phyloP scores from a whole-genome alignment of 2,797 vertebrate species.

The Tympanoctomys barrerae region DNA sequence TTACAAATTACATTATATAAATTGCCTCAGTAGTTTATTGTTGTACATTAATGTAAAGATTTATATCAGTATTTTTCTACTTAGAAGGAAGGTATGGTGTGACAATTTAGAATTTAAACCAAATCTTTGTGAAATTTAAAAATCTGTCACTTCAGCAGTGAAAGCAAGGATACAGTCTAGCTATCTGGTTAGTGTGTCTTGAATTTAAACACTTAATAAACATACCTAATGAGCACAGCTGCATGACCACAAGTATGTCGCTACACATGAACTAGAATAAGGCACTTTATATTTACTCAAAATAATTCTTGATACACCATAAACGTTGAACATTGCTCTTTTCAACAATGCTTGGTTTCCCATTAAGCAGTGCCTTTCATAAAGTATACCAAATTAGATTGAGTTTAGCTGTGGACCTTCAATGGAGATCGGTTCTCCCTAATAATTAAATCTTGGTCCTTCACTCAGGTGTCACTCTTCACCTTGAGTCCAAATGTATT shows the following conservation, averaged over 20 bases:
- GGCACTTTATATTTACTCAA: not conserved
- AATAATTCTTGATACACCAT: not conserved
- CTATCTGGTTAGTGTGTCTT: not conserved
- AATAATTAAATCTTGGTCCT: not conserved
- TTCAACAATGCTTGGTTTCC: not conserved
- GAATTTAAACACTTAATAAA: not conserved
- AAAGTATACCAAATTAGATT: not conserved
- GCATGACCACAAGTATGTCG: not conserved
- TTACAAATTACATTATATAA: not conserved
- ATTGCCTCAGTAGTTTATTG: not conserved
- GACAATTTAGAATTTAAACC: constrained; percentile 4
- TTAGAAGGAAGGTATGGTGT: not conserved
- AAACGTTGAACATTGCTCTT: not conserved
- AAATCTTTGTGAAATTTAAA: not conserved
- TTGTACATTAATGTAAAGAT: not conserved
- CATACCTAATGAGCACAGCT: not conserved
- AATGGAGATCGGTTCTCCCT: not conserved
- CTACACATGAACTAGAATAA: constrained; percentile 24
- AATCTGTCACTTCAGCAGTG: not conserved
- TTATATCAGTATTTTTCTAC: not conserved
- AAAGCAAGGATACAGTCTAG: not conserved
- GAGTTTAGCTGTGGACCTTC: not conserved
- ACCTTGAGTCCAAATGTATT: not conserved
- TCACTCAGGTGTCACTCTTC: not conserved
- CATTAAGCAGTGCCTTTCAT: not conserved